These are phyloP conservation scores for Papilio helenus DNA, from an alignment of 1,140 invertebrate species.

Conservation along the genomic window DNA sequence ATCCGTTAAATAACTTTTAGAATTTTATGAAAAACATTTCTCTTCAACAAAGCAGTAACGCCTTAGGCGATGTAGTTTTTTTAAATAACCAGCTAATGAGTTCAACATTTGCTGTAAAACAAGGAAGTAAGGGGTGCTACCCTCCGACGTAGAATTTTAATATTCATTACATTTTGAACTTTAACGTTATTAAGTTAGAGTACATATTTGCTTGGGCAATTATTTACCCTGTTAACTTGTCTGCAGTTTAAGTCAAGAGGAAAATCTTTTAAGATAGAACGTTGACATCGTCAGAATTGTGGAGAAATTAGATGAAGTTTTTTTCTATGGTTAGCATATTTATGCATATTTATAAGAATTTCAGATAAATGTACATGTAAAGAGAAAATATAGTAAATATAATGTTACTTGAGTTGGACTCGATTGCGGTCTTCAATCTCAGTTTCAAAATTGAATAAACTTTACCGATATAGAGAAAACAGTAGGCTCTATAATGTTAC, in stretches of 20 bases:
- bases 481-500: no score
- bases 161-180: background rate
- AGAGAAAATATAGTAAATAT: background rate
- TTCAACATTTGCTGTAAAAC: constrained; percentile 25
- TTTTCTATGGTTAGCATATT: no score
- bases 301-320: background rate
- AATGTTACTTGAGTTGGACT: background rate
- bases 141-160: background rate
- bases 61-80: constrained; percentile 5
- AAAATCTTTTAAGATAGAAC: constrained; percentile 20
- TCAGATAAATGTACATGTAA: no score
- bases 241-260: background rate
- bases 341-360: background rate
- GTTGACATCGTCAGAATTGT: background rate
- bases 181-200: background rate
- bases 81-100: constrained; percentile 24
- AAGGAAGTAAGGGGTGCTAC: constrained; percentile 17
- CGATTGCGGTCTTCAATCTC: no score
- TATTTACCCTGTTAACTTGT: background rate
- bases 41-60: constrained; percentile 3
- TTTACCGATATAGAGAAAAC: background rate
- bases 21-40: background rate
- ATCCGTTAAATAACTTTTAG: background rate
- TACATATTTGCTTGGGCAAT: background rate
- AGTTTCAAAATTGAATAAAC: no score